Percentiles rank a stretch among this genome's conserved stretches.
phyloP scores from a whole-genome alignment of 2,113 vertebrate species.

The Scytalopus superciliaris region DNA sequence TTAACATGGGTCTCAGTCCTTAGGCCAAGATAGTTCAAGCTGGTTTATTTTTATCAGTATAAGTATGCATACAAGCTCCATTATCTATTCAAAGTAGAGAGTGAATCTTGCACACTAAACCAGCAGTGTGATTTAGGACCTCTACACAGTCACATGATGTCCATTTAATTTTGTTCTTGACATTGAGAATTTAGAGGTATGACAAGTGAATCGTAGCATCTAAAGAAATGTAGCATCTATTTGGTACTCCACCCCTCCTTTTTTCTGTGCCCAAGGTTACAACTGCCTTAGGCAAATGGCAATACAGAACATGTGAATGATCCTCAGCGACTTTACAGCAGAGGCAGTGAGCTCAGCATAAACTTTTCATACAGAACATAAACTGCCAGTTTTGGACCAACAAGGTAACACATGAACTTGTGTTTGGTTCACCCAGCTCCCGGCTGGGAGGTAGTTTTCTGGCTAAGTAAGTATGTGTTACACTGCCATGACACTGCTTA shows the following conservation, averaged over 20 bases:
- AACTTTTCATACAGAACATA: not conserved
- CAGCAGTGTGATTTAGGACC: not conserved
- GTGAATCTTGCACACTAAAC: not conserved
- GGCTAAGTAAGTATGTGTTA: not conserved
- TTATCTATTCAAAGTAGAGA: not conserved
- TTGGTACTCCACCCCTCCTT: not conserved
- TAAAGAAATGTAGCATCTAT: not conserved
- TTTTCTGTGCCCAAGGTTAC: not conserved
- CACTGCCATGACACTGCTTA: not conserved
- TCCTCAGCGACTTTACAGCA: not conserved
- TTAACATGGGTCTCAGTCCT: not conserved
- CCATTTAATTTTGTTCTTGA: not conserved
- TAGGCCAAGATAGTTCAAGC: not conserved
- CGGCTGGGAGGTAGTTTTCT: not conserved
- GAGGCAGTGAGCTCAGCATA: not conserved
- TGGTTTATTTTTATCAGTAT: not conserved
- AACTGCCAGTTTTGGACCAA: not conserved
- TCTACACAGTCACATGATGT: not conserved
- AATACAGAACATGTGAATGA: not conserved
- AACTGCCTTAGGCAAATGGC: not conserved
- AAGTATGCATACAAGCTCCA: not conserved
- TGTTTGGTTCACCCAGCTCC: not conserved
- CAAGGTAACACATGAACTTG: not conserved
- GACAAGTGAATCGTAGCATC: not conserved
- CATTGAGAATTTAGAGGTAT: not conserved